Evolutionary conservation across 2,888 invertebrate genomes (phyloP).

Genomic region (Chalcis sispes): DNA sequence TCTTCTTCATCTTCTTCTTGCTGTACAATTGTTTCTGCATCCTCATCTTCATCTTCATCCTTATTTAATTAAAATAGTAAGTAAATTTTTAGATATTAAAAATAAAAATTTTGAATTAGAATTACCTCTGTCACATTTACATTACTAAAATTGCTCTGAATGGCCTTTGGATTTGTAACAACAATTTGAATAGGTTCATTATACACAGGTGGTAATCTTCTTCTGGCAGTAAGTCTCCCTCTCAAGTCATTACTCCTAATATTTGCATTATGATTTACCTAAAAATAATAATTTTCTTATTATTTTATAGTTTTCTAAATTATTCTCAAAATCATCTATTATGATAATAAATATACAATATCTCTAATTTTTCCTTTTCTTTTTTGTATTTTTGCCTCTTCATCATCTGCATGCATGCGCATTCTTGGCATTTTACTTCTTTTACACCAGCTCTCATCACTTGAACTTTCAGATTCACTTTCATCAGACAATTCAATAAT

Average conservation of each 20-base stretch:
- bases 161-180: conserved; percentile 66
- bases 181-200: conserved; percentile 70
- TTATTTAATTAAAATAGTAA: conserved; percentile 6
- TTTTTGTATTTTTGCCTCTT: conserved; percentile 81
- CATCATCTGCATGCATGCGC: conserved; percentile 94
- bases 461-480: conserved; percentile 70
- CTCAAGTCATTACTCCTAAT: conserved; percentile 66
- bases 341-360: conserved; percentile 33
- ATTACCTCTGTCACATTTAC: conserved; percentile 63
- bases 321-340: neutral
- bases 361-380: conserved; percentile 60
- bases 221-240: conserved; percentile 63
- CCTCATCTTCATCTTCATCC: conserved; percentile 55
- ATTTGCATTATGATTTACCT: conserved; percentile 48
- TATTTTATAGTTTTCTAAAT: conserved; percentile 12
- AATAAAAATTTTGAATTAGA: too few species aligned
- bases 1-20: conserved; percentile 64
- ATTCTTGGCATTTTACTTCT: conserved; percentile 84
- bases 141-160: conserved; percentile 56
- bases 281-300: conserved; percentile 14
- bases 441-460: conserved; percentile 79
- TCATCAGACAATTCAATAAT: conserved; percentile 56
- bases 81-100: conserved; percentile 22
- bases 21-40: conserved; percentile 58
- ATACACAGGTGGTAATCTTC: conserved; percentile 60